Conservation (phyloP, 1,140 invertebrate species). For the Eubasilissa regina region DNA sequence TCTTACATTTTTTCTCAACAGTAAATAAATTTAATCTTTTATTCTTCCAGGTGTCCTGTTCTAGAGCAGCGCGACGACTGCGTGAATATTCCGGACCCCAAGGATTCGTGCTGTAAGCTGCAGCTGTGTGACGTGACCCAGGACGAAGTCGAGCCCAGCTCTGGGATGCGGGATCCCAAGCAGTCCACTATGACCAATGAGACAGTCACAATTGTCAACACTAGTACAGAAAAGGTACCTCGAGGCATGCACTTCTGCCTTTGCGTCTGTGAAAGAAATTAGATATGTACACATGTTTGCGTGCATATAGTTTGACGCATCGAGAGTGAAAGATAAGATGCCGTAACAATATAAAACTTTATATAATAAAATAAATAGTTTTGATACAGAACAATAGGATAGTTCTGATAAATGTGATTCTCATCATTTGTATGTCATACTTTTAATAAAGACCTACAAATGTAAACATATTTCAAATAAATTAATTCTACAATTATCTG, state of each 20-base stretch:
- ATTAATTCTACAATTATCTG: background rate
- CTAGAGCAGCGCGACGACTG: constrained; percentile 77
- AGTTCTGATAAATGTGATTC: too few relatives aligned
- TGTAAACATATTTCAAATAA: background rate
- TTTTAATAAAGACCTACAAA: background rate
- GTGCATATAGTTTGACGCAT: too few relatives aligned
- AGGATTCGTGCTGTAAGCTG: constrained; percentile 87
- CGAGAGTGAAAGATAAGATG: too few relatives aligned
- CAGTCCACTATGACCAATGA: background rate
- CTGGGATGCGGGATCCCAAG: background rate
- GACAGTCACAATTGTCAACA: background rate
- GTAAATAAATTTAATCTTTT: background rate
- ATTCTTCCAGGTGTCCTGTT: constrained; percentile 71
- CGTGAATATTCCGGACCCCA: constrained; percentile 81
- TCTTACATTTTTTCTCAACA: too few relatives aligned
- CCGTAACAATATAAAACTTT: too few relatives aligned
- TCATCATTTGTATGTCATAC: too few relatives aligned
- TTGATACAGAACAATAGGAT: too few relatives aligned
- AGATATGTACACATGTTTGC: background rate
- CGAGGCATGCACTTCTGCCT: background rate
- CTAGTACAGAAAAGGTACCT: constrained; percentile 2
- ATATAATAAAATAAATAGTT: too few relatives aligned
- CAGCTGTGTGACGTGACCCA: constrained; percentile 87
- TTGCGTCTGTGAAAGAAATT: background rate
- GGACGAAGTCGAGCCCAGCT: constrained; percentile 76